A percentile compares a stretch with the other conserved stretches of the same genome.
Conservation (phyloP, 2,113 vertebrate genomes). For the Nerophis ophidion region DNA sequence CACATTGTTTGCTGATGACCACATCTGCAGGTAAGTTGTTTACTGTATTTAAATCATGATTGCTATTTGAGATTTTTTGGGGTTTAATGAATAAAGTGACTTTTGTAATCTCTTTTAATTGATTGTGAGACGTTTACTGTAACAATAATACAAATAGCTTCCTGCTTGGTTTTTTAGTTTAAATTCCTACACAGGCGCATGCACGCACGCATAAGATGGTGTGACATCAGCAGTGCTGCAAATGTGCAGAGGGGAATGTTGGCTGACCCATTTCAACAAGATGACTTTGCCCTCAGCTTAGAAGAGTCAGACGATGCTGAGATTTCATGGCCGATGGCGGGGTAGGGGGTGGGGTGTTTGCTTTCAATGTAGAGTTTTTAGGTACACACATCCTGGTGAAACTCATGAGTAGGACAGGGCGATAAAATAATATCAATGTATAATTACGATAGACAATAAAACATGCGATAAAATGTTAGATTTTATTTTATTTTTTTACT, state of each 20-base stretch:
- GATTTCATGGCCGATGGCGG: constrained; percentile 13
- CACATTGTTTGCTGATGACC: constrained; percentile 51
- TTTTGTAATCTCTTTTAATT: neutral
- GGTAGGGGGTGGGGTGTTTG: neutral
- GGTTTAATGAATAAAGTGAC: neutral
- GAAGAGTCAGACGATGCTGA: constrained; percentile 29
- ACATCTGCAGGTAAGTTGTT: constrained; percentile 53
- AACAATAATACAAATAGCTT: neutral
- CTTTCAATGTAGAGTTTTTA: neutral
- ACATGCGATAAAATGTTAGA: too few relatives aligned
- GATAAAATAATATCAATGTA: too few relatives aligned
- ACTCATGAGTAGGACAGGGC: too few relatives aligned
- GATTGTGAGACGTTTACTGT: neutral
- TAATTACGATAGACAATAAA: too few relatives aligned
- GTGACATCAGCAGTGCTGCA: constrained; percentile 54
- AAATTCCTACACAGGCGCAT: constrained; percentile 17
- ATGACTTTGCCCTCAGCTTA: constrained; percentile 39
- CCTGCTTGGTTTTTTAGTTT: constrained; percentile 1
- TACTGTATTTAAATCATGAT: neutral
- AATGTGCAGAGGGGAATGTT: constrained; percentile 37
- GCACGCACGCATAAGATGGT: constrained; percentile 19
- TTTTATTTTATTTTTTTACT: too few relatives aligned
- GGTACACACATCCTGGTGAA: too few relatives aligned
- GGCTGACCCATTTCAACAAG: constrained; percentile 56
- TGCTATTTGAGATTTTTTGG: neutral